Evolutionary conservation across 2,888 invertebrate genomes (phyloP), one percentile per base, ranked within the genome.

Genomic region (Lamellibrachia columna): DNA sequence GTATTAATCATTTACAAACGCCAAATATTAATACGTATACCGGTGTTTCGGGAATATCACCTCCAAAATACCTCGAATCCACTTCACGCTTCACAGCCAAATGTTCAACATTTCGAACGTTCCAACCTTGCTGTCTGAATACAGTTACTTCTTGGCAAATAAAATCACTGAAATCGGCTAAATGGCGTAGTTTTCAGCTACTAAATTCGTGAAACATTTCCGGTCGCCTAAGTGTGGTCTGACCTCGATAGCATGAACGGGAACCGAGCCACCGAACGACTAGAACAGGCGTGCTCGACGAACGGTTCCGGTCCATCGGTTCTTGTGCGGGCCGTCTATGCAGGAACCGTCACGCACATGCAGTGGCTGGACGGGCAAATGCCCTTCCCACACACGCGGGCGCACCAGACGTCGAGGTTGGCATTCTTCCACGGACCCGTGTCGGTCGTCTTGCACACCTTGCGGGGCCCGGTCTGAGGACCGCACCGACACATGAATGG

Each of bases 281-380:
- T 15, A 15, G 75, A 11, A 15, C 22, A 75, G 22, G 22, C 22
- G 75, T 40, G 40, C 40, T 40, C 22, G 22, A 75, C 22, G 75
- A 15, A 11, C 15, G 22, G 22, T n/a, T 22, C 3, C 15, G n/a
- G 22, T n/a, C 22, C 75, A 4, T 75, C 75, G 55, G n/a, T 40
- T 40, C 40, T 40, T 40, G 40, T 40, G 40, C 40, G 40, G 40
- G 40, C 40, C 40, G 40, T 40, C 75, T 75, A 22, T 6, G 75
- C 75, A 15, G 75, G 75, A 6, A 22, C 22, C 22, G 6, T 22
- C 15, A 75, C 55, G 53, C 91, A 91, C 55, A 55, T 58, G 91
- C 91, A 91, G 91, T 55, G 91, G n/a, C 53, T 53, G 11, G 53
- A 8, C 3, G 91, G 91, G n/a, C 91, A 91, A 7, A 40, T 22